Evolutionary conservation across 2,113 vertebrate species (phyloP).

Genomic region (Neolamprologus hecqui): DNA sequence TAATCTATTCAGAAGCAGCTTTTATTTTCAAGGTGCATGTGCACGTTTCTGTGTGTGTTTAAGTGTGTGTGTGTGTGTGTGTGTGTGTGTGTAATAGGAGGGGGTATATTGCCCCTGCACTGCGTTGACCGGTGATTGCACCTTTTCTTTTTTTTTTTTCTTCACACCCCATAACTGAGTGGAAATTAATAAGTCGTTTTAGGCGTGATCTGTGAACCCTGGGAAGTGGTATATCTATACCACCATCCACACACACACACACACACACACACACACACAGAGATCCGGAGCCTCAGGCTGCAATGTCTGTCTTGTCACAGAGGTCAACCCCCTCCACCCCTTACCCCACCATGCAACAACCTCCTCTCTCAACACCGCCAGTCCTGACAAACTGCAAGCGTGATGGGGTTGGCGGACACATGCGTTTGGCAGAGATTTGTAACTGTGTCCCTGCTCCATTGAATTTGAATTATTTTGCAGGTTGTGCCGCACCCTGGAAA

Average conservation of each 20-base stretch:
- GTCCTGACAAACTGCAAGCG: constrained; percentile 90
- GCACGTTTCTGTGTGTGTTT: background rate
- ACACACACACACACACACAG: background rate
- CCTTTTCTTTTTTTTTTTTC: constrained; percentile 7
- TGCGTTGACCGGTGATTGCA: constrained; percentile 31
- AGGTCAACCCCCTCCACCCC: constrained; percentile 38
- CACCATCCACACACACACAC: background rate
- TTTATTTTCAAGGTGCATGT: constrained; percentile 47
- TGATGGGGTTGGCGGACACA: constrained; percentile 78
- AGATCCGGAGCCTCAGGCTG: constrained; percentile 2
- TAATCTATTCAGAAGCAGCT: constrained; percentile 31
- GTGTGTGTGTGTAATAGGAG: background rate
- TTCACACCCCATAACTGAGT: constrained; percentile 58
- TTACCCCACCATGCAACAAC: background rate
- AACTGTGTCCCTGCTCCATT: constrained; percentile 92
- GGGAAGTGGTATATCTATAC: constrained; percentile 32
- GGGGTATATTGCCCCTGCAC: background rate
- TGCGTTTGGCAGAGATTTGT: constrained; percentile 93
- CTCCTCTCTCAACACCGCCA: constrained; percentile 13
- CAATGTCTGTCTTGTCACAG: constrained; percentile 52
- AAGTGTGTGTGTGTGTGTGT: background rate
- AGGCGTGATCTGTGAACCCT: constrained; percentile 67
- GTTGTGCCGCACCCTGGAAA: constrained; percentile 41
- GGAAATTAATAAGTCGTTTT: constrained; percentile 71
- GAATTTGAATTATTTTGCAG: constrained; percentile 97